Conservation (phyloP, 2,888 invertebrate genomes). For the Desoria tigrina region DNA sequence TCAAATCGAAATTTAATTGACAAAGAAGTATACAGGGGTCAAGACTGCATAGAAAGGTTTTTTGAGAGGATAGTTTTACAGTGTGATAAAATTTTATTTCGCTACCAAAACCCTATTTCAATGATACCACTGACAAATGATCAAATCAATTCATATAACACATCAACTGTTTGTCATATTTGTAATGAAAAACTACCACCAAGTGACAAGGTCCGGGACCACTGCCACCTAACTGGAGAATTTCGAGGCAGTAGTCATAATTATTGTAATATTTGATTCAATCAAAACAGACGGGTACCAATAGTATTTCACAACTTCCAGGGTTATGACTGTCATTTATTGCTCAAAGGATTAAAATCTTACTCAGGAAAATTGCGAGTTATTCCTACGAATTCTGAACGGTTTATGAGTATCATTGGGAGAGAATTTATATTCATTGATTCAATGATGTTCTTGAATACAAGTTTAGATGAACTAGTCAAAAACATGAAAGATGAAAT, state of each 20-base stretch:
- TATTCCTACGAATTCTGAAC: conserved; percentile 24
- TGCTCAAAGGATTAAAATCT: conserved; percentile 19
- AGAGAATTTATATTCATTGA: conserved; percentile 32
- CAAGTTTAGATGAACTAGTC: conserved; percentile 19
- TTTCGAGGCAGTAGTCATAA: neutral
- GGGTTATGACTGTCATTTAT: conserved; percentile 16
- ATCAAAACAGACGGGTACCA: neutral
- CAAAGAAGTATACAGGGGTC: neutral
- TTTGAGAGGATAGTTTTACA: neutral
- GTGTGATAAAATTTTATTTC: neutral
- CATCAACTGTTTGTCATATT: conserved; percentile 6
- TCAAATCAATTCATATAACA: neutral
- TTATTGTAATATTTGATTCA: conserved; percentile 15
- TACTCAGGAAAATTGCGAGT: conserved; percentile 18
- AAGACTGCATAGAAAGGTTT: conserved; percentile 10
- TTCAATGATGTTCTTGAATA: conserved; percentile 21
- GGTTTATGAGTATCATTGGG: conserved; percentile 21
- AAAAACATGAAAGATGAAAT: conserved; percentile 17
- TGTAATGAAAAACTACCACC: neutral
- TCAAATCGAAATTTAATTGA: neutral
- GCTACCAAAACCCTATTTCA: neutral
- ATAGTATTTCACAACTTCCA: conserved; percentile 8
- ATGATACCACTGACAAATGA: conserved; percentile 4
- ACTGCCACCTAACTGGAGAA: conserved; percentile 13
- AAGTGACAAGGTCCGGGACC: conserved; percentile 16